Evolutionary conservation across 2,888 invertebrate genomes (phyloP).

Genomic region (Euzophera pinguis): DNA sequence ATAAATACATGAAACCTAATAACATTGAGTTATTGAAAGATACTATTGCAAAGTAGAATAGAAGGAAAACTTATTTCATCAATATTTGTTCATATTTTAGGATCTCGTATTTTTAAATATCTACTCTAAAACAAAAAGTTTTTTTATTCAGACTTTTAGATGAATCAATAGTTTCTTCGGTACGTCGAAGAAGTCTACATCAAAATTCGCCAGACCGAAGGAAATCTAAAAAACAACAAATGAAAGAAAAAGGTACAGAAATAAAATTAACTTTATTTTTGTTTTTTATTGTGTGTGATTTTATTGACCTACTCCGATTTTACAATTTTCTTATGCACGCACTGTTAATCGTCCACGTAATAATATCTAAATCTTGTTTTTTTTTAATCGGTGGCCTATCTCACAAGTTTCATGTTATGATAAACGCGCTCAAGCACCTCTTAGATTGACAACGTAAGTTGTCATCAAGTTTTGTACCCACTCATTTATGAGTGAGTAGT

Average conservation of each 20-base stretch:
- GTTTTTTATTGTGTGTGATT: slow-evolving; percentile 21
- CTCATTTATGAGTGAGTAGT: no score
- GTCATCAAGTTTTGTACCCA: no score
- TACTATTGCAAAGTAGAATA: no score
- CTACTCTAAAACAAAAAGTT: background rate
- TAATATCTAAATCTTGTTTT: background rate
- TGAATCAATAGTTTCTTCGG: slow-evolving; percentile 85
- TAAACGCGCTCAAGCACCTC: no score
- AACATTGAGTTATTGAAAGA: no score
- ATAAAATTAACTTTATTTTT: background rate
- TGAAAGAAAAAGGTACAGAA: slow-evolving; percentile 85
- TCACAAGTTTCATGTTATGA: no score
- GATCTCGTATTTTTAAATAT: no score
- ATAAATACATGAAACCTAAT: no score
- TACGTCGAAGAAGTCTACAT: slow-evolving; percentile 76
- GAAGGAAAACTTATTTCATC: no score
- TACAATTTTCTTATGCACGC: background rate
- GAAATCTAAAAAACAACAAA: slow-evolving; percentile 81
- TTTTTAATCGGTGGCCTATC: no score
- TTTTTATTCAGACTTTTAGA: slow-evolving; percentile 78
- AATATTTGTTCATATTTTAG: no score
- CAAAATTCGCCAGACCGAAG: slow-evolving; percentile 83
- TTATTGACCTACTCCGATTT: slow-evolving; percentile 15
- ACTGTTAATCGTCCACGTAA: background rate
- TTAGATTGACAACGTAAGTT: no score